Evolutionary conservation across 30 jellyfish, hydroid and myxozoan genomes (phyloP).

Genomic region (Phacellophora camtschatica): DNA sequence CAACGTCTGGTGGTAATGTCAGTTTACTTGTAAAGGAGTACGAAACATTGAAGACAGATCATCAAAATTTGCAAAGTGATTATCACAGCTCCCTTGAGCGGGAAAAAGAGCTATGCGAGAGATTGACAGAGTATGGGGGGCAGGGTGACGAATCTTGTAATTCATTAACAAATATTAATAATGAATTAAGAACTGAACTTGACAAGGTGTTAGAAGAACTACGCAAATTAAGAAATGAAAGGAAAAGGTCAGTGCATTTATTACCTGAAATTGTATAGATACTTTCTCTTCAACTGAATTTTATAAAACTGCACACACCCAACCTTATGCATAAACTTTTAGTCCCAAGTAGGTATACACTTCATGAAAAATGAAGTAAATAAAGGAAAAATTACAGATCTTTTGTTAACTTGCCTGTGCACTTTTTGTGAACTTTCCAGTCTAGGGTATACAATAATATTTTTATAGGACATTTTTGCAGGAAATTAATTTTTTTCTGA

Average conservation of each 20-base stretch:
- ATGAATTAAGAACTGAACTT: constrained; percentile 49
- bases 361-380: no score
- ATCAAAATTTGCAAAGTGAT: constrained; percentile 45
- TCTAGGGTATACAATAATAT: no score
- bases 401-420: no score
- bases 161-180: constrained; percentile 32
- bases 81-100: constrained; percentile 33
- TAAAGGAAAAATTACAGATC: no score
- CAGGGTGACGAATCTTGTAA: constrained; percentile 60
- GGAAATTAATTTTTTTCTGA: no score
- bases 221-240: background rate
- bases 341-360: no score
- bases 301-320: background rate
- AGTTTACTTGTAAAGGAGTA: constrained; percentile 7
- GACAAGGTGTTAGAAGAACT: constrained; percentile 36
- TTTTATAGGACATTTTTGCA: no score
- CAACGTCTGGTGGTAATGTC: background rate
- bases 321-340: background rate
- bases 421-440: no score
- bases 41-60: constrained; percentile 9
- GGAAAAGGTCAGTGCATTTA: constrained; percentile 23
- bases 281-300: background rate
- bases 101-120: constrained; percentile 47
- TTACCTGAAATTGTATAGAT: background rate
- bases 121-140: constrained; percentile 38